Conservation (phyloP, 2,113 vertebrate species). For the Aptenodytes forsteri region DNA sequence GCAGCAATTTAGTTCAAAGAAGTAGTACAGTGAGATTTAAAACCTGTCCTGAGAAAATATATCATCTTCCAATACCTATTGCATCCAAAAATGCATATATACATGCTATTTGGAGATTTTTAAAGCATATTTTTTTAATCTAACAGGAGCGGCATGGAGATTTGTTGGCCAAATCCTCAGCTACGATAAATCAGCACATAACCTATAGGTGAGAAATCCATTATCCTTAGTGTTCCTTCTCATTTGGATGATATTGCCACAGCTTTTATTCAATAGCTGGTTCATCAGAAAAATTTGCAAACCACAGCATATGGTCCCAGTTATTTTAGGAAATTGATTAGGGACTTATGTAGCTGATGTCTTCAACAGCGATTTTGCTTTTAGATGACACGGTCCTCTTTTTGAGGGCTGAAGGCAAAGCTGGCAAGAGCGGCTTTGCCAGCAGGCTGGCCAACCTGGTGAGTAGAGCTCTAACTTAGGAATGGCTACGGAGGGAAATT, state of each 20-base stretch:
- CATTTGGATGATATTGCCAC: not conserved
- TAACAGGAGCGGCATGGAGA: not conserved
- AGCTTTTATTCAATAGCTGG: not conserved
- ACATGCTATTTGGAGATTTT: not conserved
- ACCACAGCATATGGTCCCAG: not conserved
- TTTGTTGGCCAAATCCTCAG: not conserved
- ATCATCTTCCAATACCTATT: not conserved
- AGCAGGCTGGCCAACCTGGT: not conserved
- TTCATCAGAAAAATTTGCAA: not conserved
- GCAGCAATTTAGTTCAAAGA: slow-evolving; percentile 23
- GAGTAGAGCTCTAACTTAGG: not conserved
- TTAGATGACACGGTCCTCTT: not conserved
- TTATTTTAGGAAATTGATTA: not conserved
- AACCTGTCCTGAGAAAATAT: not conserved
- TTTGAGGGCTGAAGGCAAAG: not conserved
- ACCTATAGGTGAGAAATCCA: not conserved
- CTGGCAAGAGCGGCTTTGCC: not conserved
- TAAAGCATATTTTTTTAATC: not conserved
- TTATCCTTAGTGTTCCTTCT: not conserved
- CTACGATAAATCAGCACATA: not conserved
- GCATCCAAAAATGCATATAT: not conserved
- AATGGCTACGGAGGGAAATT: not conserved
- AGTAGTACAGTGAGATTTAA: not conserved
- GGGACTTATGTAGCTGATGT: not conserved
- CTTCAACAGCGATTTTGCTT: not conserved